Base-by-base conservation (phyloP, 1,140 invertebrate genomes). In the Eumeta japonica region DNA sequence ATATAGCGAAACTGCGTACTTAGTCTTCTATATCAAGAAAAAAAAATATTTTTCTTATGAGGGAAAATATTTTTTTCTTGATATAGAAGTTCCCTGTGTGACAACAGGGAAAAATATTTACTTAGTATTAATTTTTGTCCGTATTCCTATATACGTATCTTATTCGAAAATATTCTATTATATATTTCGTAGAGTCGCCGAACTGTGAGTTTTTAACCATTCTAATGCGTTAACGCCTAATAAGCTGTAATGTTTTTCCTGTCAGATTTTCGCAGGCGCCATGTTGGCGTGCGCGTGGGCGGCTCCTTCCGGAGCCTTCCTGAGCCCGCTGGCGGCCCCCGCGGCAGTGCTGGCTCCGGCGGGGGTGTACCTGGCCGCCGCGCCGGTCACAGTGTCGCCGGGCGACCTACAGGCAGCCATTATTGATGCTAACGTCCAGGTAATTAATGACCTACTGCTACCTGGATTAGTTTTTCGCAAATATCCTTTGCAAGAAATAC, bases 351-450 rank as follows among this genome's bases (percentile, higher is more conserved):
- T 43, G 7, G 35, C 41, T 1, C 37, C 46, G 11, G 12, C 37
- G 16, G 24, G 37, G 7, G 37, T 44, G 1, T 39, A 27, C 2
- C 14, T 55, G 10, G 20, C n/a, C 20, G 5, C n/a, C 20, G 20
- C 20, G 20, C 20, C 20, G n/a, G 20, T n/a, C 20, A n/a, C n/a
- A n/a, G 41, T 62, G 1, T 50, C 61, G 1, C 34, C 62, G 10
- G 66, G 58, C 4, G 63, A 71, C 37, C 36, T 64, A 1, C 55
- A 67, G 18, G 66, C 62, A 2, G 66, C 62, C 10, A 52, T 43
- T 13, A 67, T 68, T 10, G 50, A 72, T 33, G 60, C 65, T 15
- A 56, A 72, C 40, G 59, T 63, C n/a, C 5, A 10, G 14, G 13
- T 14, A 3, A 19, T 27, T 10, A 19, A 39, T 16, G n/a, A n/a